Evolutionary conservation across 1,140 invertebrate species (phyloP), one percentile per base, ranked within the genome.

Genomic region (Vollenhovia emeryi): DNA sequence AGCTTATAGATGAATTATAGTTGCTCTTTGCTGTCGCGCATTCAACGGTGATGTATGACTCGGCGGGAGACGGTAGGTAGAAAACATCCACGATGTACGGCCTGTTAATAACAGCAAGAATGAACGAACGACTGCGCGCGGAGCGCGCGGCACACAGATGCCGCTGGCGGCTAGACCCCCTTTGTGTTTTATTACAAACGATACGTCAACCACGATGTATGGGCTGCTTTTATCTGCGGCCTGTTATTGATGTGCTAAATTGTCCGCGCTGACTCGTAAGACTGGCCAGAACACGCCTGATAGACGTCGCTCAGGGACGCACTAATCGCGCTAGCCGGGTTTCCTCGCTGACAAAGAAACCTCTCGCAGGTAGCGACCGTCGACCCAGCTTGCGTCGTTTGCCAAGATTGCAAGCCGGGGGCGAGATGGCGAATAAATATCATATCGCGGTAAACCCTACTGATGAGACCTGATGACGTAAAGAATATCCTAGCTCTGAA

Each of bases 151-250:
- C 92, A 91, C 90, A 92, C 91, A 93, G 93, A 92, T 93, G 93
- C 93, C 92, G 90, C 91, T 88, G 91, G 92, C 91, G 90, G 91
- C 90, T 92, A 93, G 92, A 92, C 88, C 91, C 91, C 92, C 93
- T 94, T 95, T 94, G 93, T 95, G 93, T 94, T 95, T 95, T 94
- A 95, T 94, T 94, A 94, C 93, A 94, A 94, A 94, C 93, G 94
- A 95, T 95, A 95, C 92, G 93, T 94, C 94, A 94, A 90, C 88
- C 87, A 93, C 91, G 93, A 93, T 93, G 93, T 93, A 93, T 94
- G 93, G 93, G 91, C 91, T 91, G 94, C 94, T 94, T 95, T 94
- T 94, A 93, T 94, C 92, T 92, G 90, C 90, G 93, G 92, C 89
- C 87, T 92, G 92, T 95, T 95, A 94, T 94, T 94, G 94, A 95